These are phyloP conservation scores for Rotaria magnacalcarata DNA, from an alignment of 2,888 invertebrate species.

Conservation along the genomic window DNA sequence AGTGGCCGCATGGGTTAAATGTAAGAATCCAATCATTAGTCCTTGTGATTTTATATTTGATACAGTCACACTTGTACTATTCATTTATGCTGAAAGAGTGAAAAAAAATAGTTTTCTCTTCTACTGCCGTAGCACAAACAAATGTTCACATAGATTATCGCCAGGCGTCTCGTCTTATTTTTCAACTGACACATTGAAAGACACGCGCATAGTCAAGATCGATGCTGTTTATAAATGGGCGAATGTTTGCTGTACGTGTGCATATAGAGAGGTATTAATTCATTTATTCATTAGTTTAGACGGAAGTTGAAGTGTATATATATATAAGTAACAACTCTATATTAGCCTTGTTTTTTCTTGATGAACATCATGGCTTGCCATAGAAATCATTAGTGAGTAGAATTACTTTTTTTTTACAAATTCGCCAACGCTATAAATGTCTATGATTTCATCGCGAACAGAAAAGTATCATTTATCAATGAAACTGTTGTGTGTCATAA, in stretches of 20 bases:
- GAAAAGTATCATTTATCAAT: neutral
- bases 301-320: neutral
- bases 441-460: neutral
- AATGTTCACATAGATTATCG: conserved; percentile 19
- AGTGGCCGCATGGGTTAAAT: neutral
- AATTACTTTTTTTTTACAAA: neutral
- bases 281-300: conserved; percentile 17
- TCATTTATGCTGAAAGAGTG: neutral
- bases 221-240: neutral
- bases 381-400: neutral
- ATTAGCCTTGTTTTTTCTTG: neutral
- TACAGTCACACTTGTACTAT: neutral
- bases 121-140: neutral
- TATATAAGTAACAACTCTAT: neutral
- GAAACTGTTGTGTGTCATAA: neutral
- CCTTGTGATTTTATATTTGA: neutral
- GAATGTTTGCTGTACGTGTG: neutral
- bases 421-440: neutral
- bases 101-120: neutral
- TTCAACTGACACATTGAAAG: neutral
- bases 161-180: neutral
- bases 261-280: neutral
- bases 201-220: neutral
- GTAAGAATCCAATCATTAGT: neutral
- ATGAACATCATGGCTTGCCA: neutral